phyloP scores from a whole-genome alignment of 2,797 vertebrate genomes.

The Notamacropus eugenii region DNA sequence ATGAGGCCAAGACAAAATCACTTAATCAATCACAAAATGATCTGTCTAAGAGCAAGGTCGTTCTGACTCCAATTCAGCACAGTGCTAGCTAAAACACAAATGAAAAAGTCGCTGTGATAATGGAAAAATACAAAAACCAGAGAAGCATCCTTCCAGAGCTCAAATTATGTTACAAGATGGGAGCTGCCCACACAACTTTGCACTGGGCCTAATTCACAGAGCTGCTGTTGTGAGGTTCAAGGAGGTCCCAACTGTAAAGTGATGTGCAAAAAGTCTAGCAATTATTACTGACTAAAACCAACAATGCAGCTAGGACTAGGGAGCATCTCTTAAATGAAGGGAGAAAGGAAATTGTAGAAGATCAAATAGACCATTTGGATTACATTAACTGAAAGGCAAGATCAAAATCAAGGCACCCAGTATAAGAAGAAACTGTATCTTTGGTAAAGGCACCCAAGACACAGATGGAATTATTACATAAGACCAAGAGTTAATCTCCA shows the following conservation, averaged over 20 bases:
- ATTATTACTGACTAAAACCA: neutral
- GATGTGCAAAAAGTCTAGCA: neutral
- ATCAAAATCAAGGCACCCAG: neutral
- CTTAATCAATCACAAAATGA: neutral
- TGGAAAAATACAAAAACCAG: neutral
- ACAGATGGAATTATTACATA: neutral
- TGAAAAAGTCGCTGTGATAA: neutral
- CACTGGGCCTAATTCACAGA: neutral
- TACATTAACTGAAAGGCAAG: neutral
- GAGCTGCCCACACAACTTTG: accelerated
- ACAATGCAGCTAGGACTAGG: neutral
- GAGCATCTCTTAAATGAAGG: neutral
- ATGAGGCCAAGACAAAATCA: neutral
- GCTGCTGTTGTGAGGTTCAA: neutral
- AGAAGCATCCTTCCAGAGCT: neutral
- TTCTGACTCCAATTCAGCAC: neutral
- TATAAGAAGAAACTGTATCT: neutral
- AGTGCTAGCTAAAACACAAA: neutral
- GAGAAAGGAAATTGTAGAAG: neutral
- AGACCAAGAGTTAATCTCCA: neutral
- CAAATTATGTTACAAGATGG: neutral
- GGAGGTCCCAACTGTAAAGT: neutral
- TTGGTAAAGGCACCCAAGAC: neutral
- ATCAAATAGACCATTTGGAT: neutral
- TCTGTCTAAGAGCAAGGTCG: neutral